phyloP scores from a whole-genome alignment of 37 sponge, comb jelly and placozoan species.

The Haliclona indistincta region DNA sequence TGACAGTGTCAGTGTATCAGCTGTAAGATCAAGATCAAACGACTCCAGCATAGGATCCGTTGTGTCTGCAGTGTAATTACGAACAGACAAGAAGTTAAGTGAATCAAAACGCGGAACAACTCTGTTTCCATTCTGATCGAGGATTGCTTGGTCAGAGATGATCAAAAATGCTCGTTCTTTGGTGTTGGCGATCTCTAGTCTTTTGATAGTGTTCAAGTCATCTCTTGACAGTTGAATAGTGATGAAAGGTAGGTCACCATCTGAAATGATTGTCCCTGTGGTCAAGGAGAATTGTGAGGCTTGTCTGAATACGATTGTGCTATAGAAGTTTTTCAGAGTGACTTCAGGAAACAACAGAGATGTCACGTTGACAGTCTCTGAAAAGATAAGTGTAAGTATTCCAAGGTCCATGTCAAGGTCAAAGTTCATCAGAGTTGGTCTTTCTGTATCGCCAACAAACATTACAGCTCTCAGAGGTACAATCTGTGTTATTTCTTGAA shows the following conservation, averaged over 20 bases:
- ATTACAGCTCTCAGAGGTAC: conserved; percentile 39
- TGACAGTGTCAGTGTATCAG: conserved; percentile 63
- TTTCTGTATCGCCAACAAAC: conserved; percentile 58
- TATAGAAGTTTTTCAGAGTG: conserved; percentile 63
- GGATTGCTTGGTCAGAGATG: conserved; percentile 55
- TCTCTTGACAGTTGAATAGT: conserved; percentile 49
- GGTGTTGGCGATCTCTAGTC: conserved; percentile 66
- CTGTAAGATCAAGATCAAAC: conserved; percentile 76
- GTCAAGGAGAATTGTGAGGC: conserved; percentile 50
- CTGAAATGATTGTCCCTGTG: conserved; percentile 48
- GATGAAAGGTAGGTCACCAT: conserved; percentile 51
- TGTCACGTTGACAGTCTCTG: conserved; percentile 81
- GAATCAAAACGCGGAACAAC: conserved; percentile 58
- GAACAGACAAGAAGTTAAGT: conserved; percentile 41
- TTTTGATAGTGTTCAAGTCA: conserved; percentile 78
- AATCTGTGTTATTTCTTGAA: conserved; percentile 30
- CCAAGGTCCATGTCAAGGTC: conserved; percentile 82
- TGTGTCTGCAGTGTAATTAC: conserved; percentile 46
- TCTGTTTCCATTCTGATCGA: conserved; percentile 76
- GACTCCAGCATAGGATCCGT: conserved; percentile 55
- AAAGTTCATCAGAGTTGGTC: conserved; percentile 64
- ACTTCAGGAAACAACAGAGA: conserved; percentile 57
- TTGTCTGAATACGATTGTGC: conserved; percentile 40
- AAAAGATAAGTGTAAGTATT: conserved; percentile 69
- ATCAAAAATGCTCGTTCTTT: conserved; percentile 39